phyloP scores from a whole-genome alignment of 2,797 vertebrate species.

The Fundulus diaphanus region DNA sequence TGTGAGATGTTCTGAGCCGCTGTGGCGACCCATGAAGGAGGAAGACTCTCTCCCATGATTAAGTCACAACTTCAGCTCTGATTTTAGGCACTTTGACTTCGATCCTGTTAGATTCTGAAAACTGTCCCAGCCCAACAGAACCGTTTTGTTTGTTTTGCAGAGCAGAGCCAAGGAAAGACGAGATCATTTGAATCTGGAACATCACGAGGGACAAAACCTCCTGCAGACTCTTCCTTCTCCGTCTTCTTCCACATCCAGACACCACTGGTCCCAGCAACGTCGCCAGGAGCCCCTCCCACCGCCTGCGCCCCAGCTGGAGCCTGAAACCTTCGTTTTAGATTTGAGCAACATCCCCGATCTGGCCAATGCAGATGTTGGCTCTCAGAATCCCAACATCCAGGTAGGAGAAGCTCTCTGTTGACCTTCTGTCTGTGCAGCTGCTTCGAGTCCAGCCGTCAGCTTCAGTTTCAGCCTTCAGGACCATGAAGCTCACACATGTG shows the following conservation, averaged over 20 bases:
- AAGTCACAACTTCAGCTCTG: too few relatives aligned
- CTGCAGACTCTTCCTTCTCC: background rate
- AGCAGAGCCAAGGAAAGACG: background rate
- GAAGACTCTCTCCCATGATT: too few relatives aligned
- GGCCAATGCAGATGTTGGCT: background rate
- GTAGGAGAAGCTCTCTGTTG: background rate
- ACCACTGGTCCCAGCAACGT: background rate
- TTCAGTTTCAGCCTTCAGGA: background rate
- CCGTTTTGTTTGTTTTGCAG: background rate
- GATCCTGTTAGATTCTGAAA: too few relatives aligned
- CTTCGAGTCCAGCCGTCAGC: background rate
- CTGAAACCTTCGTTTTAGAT: slow-evolving; percentile 6
- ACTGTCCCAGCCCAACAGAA: background rate
- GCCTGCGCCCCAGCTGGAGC: background rate
- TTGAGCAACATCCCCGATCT: slow-evolving; percentile 19
- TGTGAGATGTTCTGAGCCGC: too few relatives aligned
- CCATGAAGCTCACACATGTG: background rate
- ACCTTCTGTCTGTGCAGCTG: background rate
- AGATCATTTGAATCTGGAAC: background rate
- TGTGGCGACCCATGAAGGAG: too few relatives aligned
- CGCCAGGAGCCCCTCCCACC: background rate
- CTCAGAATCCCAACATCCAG: slow-evolving; percentile 25
- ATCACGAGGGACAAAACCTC: slow-evolving; percentile 10
- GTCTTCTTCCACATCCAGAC: background rate
- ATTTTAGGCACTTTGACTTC: too few relatives aligned